Evolutionary conservation across 2,888 invertebrate species (phyloP), one percentile per base, ranked within the genome.

Genomic region (Nipponacmea schrenckii): DNA sequence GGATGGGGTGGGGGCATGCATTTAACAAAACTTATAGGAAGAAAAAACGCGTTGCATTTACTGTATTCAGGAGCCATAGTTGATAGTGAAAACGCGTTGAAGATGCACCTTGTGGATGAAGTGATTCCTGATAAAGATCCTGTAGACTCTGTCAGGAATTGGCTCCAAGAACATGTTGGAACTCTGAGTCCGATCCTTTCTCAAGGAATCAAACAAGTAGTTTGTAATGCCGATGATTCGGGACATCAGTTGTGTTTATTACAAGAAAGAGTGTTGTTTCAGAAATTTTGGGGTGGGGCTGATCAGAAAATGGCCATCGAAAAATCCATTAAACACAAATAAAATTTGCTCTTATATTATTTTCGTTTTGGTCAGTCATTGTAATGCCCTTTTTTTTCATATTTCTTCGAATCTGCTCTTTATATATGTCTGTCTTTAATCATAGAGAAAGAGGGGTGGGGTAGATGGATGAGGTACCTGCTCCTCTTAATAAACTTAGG

Each of bases 1-100:
- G 91, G 91, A 0, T 91, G 90, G 90, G 91, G 90, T n/a, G 91
- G 90, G 14, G 89, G 89, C 31, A 87, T 89, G 3, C 81, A 89
- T 8, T 86, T 91, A 15, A 87, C 88, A 0, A 78, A 86, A 64
- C 77, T 90, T 2, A 71, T 91, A 1, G 91, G 91, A 0, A 81
- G 86, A 20, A 82, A 80, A 24, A 86, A 81, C 69, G 90, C 91
- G 0, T 79, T 91, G n/a, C 86, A 90, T 10, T 64, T 91, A 14
- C 78, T 91, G 24, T 67, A 80, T 24, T 83, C 84, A 12, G 82
- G 77, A 2, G 79, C 84, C 71, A 81, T 87, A 20, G 68, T 91
- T 12, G 72, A 78, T 26, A 80, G 88, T 3, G 73, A 84, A 2
- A 87, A 89, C 69, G 90, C 90, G 2, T 45, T 85, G 10, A 74